Conservation (phyloP, 2,888 invertebrate genomes). For the Eurois occulta region DNA sequence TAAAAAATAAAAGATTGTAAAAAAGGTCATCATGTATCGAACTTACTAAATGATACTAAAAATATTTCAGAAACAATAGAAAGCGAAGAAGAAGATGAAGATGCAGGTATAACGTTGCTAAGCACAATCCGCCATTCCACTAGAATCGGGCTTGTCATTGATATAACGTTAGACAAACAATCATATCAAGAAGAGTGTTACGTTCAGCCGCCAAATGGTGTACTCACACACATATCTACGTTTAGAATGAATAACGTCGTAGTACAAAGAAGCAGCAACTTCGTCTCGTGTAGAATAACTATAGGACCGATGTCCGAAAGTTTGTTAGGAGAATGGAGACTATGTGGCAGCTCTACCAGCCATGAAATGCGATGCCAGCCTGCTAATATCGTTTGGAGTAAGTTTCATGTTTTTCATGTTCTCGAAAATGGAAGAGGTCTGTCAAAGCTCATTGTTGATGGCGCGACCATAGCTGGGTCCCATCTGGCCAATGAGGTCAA, state of each 20-base stretch:
- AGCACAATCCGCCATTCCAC: conserved; percentile 46
- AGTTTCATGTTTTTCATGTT: conserved; percentile 30
- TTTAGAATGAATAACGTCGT: conserved; percentile 36
- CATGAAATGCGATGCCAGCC: conserved; percentile 58
- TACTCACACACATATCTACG: not conserved
- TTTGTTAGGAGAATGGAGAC: conserved; percentile 62
- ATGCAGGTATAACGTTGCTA: conserved; percentile 9
- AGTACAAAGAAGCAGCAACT: conserved; percentile 50
- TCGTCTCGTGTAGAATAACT: conserved; percentile 67
- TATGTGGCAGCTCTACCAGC: conserved; percentile 54
- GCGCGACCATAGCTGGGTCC: not conserved
- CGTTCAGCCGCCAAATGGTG: conserved; percentile 46
- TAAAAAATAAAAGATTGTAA: not conserved
- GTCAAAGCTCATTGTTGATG: not conserved
- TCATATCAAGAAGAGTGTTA: conserved; percentile 59
- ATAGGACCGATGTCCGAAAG: conserved; percentile 58
- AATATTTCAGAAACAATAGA: conserved; percentile 11
- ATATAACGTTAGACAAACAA: conserved; percentile 60
- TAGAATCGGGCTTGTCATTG: conserved; percentile 28
- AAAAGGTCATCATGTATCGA: not conserved
- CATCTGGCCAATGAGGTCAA: not conserved
- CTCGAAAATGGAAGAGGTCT: not conserved
- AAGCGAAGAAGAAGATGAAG: conserved; percentile 20
- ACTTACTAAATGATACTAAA: not conserved
- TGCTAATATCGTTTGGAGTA: conserved; percentile 59